phyloP scores from a whole-genome alignment of 2,797 vertebrate species.

The Tinamus major region DNA sequence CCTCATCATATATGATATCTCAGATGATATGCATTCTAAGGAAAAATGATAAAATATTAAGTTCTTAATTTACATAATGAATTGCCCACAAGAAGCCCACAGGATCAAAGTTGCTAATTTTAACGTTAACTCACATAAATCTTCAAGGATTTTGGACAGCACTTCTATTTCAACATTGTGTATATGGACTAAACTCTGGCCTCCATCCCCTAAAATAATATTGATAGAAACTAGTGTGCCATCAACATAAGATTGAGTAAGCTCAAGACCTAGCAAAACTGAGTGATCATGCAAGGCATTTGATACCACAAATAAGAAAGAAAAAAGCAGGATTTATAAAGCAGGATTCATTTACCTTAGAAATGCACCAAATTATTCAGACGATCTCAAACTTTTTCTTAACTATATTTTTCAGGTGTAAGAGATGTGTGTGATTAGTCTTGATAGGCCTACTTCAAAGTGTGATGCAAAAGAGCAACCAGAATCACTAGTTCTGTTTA shows the following conservation, averaged over 20 bases:
- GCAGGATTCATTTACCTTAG: accelerated
- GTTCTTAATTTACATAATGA: not conserved
- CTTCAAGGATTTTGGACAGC: not conserved
- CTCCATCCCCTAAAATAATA: not conserved
- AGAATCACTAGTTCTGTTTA: not conserved
- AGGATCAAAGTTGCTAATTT: slow-evolving; percentile 16
- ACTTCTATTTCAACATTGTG: not conserved
- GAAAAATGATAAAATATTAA: slow-evolving; percentile 32
- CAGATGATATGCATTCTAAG: not conserved
- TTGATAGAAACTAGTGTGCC: not conserved
- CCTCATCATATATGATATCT: not conserved
- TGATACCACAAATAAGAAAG: not conserved
- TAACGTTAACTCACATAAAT: not conserved
- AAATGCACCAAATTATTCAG: not conserved
- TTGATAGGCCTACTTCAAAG: not conserved
- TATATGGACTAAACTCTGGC: not conserved
- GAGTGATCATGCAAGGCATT: not conserved
- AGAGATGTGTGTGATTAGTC: not conserved
- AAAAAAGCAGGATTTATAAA: not conserved
- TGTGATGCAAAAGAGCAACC: not conserved
- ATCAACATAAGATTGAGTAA: not conserved
- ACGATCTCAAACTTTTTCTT: not conserved
- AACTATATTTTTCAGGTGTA: not conserved
- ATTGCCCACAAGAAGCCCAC: slow-evolving; percentile 16
- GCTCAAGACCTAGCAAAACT: not conserved